Base-by-base conservation (phyloP, 2,797 vertebrate species). In the Oryzias sinensis region DNA sequence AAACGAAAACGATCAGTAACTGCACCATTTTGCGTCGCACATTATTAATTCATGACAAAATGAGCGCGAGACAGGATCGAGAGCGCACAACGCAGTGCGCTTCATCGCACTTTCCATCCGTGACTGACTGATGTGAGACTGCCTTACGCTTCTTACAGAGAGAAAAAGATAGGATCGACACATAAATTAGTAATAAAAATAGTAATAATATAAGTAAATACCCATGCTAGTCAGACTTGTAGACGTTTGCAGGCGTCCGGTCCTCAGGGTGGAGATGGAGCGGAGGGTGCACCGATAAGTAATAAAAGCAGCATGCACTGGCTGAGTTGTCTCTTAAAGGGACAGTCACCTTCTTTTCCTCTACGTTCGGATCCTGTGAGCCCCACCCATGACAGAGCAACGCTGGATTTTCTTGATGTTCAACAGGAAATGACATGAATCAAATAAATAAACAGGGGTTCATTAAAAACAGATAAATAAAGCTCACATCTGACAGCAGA, bases 41-140 rank as follows among this genome's bases (percentile, higher is more conserved):
- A 81, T 87, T 18, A 83, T 87, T 84, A 63, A 84, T 88, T 78
- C 25, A 87, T 16, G 50, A 78, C 60, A 82, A 87, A 75, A 87
- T 87, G 53, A 49, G 58, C 20, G 50, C 58, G 66, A 58, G 43
- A 49, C 24, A 53, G 49, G 69, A 49, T 55, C 29, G 15, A 61
- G 46, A 14, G 16, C 48, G 46, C 29, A 24, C 43, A 52, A 41
- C 46, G 43, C 11, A n/a, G 42, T 53, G 43, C 50, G 63, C 64
- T 17, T 43, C 42, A 20, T 47, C 52, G 57, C 67, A 49, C 67
- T 69, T 53, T 47, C 5, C 4, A 24, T 27, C 3, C 42, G 15
- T 2, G 49, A 47, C 16, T 2, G 49, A 47, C 16, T 65, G 46
- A 62, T 68, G 49, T 64, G 56, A 5, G 4, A 45, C 46, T 9